phyloP scores from a whole-genome alignment of 1,140 invertebrate species.

The Gryllus bimaculatus region DNA sequence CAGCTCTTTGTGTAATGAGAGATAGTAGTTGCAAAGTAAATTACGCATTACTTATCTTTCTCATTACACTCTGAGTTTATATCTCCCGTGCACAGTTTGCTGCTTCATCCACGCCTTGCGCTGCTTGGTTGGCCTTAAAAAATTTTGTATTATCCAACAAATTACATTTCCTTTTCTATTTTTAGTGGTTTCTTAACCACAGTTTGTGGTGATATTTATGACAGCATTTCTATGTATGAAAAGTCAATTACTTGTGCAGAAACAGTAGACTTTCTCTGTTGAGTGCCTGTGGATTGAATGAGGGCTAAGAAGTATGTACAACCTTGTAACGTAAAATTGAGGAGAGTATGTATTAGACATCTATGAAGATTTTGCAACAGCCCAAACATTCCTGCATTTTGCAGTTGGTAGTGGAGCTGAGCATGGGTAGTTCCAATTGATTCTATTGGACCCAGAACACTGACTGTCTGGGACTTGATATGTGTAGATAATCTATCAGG shows the following conservation, averaged over 20 bases:
- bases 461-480: not conserved
- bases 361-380: not conserved
- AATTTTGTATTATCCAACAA: not conserved
- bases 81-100: not conserved
- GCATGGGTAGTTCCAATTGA: not conserved
- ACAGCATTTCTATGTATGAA: constrained; percentile 1
- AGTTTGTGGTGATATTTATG: not conserved
- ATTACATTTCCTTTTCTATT: not conserved
- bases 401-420: not conserved
- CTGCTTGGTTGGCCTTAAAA: not conserved
- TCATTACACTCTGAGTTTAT: not conserved
- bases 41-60: not conserved
- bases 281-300: not conserved
- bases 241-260: not conserved
- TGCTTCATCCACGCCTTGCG: not conserved
- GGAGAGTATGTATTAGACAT: no score
- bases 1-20: not conserved
- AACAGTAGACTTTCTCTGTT: not conserved
- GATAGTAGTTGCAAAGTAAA: not conserved
- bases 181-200: not conserved
- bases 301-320: no score
- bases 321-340: no score
- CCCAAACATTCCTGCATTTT: not conserved
- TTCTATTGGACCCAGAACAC: not conserved
- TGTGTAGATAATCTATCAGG: not conserved